A percentile compares a stretch with the other conserved stretches of the same genome.
phyloP scores from a whole-genome alignment of 1,140 invertebrate species.

The Fragariocoptes setiger region DNA sequence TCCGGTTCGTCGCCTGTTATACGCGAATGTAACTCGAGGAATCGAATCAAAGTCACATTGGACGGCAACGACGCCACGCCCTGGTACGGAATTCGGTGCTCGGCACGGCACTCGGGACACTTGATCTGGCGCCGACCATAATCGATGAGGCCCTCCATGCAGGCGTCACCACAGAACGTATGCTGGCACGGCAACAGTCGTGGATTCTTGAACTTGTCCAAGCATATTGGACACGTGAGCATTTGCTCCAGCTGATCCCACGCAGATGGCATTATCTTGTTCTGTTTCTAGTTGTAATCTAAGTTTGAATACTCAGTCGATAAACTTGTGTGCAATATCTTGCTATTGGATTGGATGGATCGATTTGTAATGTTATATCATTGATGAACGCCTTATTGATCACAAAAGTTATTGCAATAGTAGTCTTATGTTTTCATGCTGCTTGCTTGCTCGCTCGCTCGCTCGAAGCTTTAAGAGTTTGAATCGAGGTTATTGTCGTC shows the following conservation, averaged over 20 bases:
- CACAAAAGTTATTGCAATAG: no score
- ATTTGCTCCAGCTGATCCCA: conserved; percentile 64
- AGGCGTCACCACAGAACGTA: conserved; percentile 93
- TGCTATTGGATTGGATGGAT: no score
- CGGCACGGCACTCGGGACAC: conserved; percentile 91
- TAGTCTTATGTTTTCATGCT: no score
- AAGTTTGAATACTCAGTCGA: not conserved
- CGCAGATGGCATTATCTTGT: conserved; percentile 11
- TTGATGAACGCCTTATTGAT: no score
- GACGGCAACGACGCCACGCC: conserved; percentile 78
- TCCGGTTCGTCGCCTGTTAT: conserved; percentile 33
- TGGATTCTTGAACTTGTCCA: conserved; percentile 81
- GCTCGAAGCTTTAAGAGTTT: no score
- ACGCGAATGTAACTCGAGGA: conserved; percentile 72
- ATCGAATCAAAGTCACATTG: conserved; percentile 75
- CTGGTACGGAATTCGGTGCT: conserved; percentile 82
- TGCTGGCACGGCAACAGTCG: conserved; percentile 96
- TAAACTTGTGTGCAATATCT: no score
- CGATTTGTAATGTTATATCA: no score
- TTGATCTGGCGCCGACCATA: conserved; percentile 77
- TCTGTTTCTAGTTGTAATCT: not conserved
- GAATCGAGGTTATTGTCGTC: no score
- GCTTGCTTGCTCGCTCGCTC: no score
- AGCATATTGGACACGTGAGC: conserved; percentile 82
- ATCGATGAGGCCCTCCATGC: conserved; percentile 81